Percentiles rank a stretch among this genome's conserved stretches.
phyloP scores from a whole-genome alignment of 2,113 vertebrate species.

The Notechis scutatus region DNA sequence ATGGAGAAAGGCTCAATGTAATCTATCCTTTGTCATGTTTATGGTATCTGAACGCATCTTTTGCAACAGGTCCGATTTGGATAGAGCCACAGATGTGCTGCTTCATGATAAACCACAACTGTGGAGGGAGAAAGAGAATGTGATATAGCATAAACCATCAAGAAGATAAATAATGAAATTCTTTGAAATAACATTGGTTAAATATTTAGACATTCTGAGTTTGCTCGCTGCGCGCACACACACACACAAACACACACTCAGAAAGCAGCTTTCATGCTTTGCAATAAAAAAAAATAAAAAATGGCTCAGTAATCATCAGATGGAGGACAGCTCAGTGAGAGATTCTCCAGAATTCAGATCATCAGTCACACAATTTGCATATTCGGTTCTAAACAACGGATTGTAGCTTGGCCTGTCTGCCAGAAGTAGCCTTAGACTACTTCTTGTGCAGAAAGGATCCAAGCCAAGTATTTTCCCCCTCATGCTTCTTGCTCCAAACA shows the following conservation, averaged over 20 bases:
- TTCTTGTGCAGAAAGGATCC: neutral
- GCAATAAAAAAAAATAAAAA: neutral
- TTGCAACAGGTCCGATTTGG: conserved; percentile 81
- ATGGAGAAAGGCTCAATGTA: conserved; percentile 82
- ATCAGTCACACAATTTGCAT: conserved; percentile 48
- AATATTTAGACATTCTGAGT: conserved; percentile 85
- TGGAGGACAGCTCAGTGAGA: conserved; percentile 54
- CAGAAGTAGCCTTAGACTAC: neutral
- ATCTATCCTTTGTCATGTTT: conserved; percentile 87
- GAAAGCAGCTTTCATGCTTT: conserved; percentile 66
- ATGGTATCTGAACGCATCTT: conserved; percentile 80
- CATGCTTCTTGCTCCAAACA: neutral
- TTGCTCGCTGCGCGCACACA: conserved; percentile 54
- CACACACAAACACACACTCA: conserved; percentile 46
- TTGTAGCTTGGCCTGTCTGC: conserved; percentile 29
- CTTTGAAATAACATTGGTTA: conserved; percentile 79
- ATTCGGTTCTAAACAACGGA: conserved; percentile 28
- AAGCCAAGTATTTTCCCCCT: neutral
- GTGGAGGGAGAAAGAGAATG: conserved; percentile 67
- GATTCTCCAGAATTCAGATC: conserved; percentile 46
- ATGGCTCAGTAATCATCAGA: conserved; percentile 52
- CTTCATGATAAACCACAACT: conserved; percentile 79
- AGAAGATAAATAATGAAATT: conserved; percentile 84
- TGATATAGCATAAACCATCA: conserved; percentile 84
- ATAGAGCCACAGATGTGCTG: conserved; percentile 79